Percentiles rank a stretch among this genome's conserved stretches.
These are phyloP conservation scores for Acanthurus tractus DNA, from an alignment of 2,797 vertebrate species.

Conservation along the genomic window DNA sequence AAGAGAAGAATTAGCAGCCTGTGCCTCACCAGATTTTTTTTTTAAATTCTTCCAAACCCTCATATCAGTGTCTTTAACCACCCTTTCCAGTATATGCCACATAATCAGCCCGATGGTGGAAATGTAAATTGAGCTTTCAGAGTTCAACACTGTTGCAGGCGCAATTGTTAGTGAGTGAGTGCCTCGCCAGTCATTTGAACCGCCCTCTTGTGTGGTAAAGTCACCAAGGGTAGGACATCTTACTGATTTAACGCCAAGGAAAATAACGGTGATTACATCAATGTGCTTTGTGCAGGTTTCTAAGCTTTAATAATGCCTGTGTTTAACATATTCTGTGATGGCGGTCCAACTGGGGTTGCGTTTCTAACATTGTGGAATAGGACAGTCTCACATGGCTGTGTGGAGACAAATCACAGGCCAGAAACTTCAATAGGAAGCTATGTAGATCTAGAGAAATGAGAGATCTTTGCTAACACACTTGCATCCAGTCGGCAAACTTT, in stretches of 20 bases:
- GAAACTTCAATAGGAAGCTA: conserved; percentile 73
- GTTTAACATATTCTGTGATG: conserved; percentile 88
- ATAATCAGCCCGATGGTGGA: conserved; percentile 59
- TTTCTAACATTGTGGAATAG: conserved; percentile 70
- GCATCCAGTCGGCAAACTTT: conserved; percentile 83
- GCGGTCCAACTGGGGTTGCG: conserved; percentile 69
- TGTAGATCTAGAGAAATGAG: conserved; percentile 77
- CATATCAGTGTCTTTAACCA: conserved; percentile 50
- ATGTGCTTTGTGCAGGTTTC: conserved; percentile 89
- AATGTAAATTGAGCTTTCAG: conserved; percentile 65
- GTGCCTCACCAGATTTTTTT: conserved; percentile 33
- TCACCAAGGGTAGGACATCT: conserved; percentile 86
- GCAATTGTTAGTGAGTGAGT: conserved; percentile 60
- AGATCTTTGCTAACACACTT: conserved; percentile 82
- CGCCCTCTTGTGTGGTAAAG: conserved; percentile 86
- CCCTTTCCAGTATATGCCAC: conserved; percentile 49
- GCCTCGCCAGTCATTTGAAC: conserved; percentile 79
- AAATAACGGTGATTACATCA: conserved; percentile 92
- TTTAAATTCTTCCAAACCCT: conserved; percentile 40
- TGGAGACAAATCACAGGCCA: conserved; percentile 77
- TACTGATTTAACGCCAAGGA: conserved; percentile 89
- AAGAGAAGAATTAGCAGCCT: conserved; percentile 41
- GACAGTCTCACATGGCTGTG: conserved; percentile 73
- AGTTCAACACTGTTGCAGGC: conserved; percentile 52
- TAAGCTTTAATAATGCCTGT: conserved; percentile 89